These are phyloP conservation scores for Onychomys arenicola DNA, from an alignment of 2,797 vertebrate genomes.

Conservation along the genomic window DNA sequence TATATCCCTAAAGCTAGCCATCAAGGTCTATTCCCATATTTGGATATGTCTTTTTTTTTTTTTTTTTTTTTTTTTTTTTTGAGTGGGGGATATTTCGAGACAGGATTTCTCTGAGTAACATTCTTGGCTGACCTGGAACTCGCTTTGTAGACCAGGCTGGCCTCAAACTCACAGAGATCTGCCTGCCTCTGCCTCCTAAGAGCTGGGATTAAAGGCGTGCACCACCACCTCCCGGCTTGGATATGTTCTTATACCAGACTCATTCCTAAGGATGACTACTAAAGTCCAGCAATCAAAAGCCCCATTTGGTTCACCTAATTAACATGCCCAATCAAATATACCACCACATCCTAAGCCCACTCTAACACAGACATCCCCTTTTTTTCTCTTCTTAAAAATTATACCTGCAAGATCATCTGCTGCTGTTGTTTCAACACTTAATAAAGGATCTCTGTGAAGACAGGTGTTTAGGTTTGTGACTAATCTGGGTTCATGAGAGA, in stretches of 20 bases:
- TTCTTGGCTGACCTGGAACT: no score
- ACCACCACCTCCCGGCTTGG: no score
- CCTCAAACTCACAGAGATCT: no score
- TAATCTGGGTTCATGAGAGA: not conserved
- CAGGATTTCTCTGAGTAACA: no score
- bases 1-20: not conserved
- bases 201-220: no score
- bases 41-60: not conserved
- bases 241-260: no score
- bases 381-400: not conserved
- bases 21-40: not conserved
- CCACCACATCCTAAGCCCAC: not conserved
- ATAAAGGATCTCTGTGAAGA: not conserved
- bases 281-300: no score
- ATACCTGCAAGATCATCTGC: not conserved
- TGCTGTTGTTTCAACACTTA: not conserved
- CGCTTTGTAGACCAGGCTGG: no score
- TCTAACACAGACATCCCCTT: not conserved
- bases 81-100: no score
- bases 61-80: no score
- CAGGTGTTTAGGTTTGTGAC: not conserved
- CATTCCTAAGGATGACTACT: no score
- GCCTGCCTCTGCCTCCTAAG: no score
- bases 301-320: not conserved
- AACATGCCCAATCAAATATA: not conserved